Base-by-base conservation (phyloP, 2,888 invertebrate species). In the Chrysodeixis includens region DNA sequence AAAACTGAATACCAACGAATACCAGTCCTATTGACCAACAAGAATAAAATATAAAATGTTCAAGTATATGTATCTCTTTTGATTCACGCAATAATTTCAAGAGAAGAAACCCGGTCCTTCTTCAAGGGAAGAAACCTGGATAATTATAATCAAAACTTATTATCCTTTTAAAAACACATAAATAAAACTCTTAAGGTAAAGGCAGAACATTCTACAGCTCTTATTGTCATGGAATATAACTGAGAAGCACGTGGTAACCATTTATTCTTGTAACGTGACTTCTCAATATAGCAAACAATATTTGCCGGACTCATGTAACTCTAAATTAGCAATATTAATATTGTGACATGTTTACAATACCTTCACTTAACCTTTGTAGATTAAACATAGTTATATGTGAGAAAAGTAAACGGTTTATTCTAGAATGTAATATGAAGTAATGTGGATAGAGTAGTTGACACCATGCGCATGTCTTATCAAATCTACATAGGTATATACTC, bases 251-350 rank as follows among this genome's bases (percentile, higher is more conserved):
- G 75, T 71, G 78, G 72, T 72, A 76, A 56, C 22, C 61, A 64
- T 65, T n/a, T n/a, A n/a, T n/a, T 35, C 0, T 18, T 44, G 54
- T 10, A 72, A 65, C 78, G 78, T 78, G 78, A 78, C 69, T 62
- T 54, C 46, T 75, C 72, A 69, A 78, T 78, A 66, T 26, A 26
- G n/a, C 51, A 52, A 59, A 26, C 26, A 12, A 62, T 66, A 44
- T 69, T 66, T 67, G 22, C 58, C 7, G 5, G 52, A 44, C 56
- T 64, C 22, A 56, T 69, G 12, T 56, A 40, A 20, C 16, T 26
- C 12, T 8, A 9, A 54, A 54, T 56, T 20, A 56, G 22, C 22
- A 51, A 56, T 59, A 58, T 71, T 71, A 66, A 30, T 62, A 59
- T 62, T n/a, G n/a, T 67, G 3, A 5, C 18, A 51, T 3, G 32